phyloP scores from a whole-genome alignment of 2,888 invertebrate species.

The Microdon myrmicae region DNA sequence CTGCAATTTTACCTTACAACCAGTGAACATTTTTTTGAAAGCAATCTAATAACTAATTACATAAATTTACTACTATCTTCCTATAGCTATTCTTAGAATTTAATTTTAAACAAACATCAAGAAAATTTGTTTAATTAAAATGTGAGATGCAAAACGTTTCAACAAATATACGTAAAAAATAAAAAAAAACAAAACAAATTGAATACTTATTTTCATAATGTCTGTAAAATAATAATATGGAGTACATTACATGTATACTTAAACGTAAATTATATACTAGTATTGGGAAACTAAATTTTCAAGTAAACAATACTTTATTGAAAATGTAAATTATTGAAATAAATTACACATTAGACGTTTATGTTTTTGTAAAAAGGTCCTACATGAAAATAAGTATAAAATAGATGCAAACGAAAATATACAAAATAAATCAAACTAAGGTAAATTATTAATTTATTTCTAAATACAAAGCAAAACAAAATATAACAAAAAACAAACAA shows the following conservation, averaged over 20 bases:
- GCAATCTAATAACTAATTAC: constrained; percentile 12
- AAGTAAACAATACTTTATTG: constrained; percentile 45
- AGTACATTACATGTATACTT: constrained; percentile 56
- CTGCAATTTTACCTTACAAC: constrained; percentile 30
- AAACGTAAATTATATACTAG: constrained; percentile 44
- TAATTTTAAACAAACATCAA: constrained; percentile 43
- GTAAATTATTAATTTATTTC: constrained; percentile 52
- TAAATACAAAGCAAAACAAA: constrained; percentile 15
- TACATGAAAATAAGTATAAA: constrained; percentile 7
- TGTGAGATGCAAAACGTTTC: constrained; percentile 39
- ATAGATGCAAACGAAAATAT: constrained; percentile 9
- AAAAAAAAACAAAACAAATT: constrained; percentile 19
- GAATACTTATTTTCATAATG: constrained; percentile 53
- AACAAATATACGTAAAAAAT: constrained; percentile 49
- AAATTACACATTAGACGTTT: constrained; percentile 31
- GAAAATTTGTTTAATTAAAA: constrained; percentile 48
- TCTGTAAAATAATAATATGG: constrained; percentile 53
- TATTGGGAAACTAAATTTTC: constrained; percentile 28
- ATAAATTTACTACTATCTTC: constrained; percentile 47
- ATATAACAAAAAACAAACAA: constrained; percentile 55
- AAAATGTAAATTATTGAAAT: constrained; percentile 48
- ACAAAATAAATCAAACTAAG: constrained; percentile 29
- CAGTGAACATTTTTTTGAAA: constrained; percentile 48
- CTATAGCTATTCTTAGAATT: constrained; percentile 52
- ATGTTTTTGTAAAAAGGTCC: constrained; percentile 43